Percentiles rank a stretch among this genome's conserved stretches.
phyloP scores from a whole-genome alignment of 2,113 vertebrate species.

The Indri indri region DNA sequence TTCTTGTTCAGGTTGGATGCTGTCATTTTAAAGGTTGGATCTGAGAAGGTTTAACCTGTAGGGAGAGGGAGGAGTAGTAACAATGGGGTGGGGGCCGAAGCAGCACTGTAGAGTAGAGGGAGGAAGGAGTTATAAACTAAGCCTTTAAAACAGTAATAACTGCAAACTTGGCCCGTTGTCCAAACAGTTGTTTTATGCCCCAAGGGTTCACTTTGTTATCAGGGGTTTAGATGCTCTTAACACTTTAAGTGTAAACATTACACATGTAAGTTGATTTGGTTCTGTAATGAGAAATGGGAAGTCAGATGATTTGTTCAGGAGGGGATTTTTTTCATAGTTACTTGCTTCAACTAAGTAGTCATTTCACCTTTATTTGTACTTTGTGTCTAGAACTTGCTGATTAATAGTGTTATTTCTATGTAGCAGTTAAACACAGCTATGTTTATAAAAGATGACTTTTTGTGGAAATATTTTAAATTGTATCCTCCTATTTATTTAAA shows the following conservation, averaged over 20 bases:
- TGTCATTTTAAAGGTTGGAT: conserved; percentile 91
- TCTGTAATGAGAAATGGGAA: conserved; percentile 68
- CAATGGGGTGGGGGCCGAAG: conserved; percentile 39
- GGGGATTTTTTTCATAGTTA: conserved; percentile 41
- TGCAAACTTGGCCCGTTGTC: conserved; percentile 83
- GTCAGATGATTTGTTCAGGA: conserved; percentile 37
- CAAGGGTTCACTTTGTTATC: conserved; percentile 75
- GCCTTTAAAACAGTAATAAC: conserved; percentile 79
- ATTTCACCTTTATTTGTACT: conserved; percentile 27
- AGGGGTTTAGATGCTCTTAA: conserved; percentile 69
- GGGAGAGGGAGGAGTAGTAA: conserved; percentile 83
- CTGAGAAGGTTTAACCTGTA: conserved; percentile 85
- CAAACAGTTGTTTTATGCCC: conserved; percentile 80
- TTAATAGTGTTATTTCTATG: conserved; percentile 9
- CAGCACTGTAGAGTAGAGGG: conserved; percentile 7
- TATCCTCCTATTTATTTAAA: not conserved
- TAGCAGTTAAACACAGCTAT: not conserved
- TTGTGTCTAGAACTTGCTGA: conserved; percentile 53
- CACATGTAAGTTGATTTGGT: conserved; percentile 62
- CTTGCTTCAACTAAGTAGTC: conserved; percentile 43
- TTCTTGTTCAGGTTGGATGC: conserved; percentile 89
- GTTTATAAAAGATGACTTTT: conserved; percentile 61
- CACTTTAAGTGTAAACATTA: conserved; percentile 74
- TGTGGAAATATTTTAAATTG: conserved; percentile 45
- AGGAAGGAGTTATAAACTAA: conserved; percentile 78